Base-by-base conservation (phyloP, 2,888 invertebrate species). In the Stenodema calcarata region DNA sequence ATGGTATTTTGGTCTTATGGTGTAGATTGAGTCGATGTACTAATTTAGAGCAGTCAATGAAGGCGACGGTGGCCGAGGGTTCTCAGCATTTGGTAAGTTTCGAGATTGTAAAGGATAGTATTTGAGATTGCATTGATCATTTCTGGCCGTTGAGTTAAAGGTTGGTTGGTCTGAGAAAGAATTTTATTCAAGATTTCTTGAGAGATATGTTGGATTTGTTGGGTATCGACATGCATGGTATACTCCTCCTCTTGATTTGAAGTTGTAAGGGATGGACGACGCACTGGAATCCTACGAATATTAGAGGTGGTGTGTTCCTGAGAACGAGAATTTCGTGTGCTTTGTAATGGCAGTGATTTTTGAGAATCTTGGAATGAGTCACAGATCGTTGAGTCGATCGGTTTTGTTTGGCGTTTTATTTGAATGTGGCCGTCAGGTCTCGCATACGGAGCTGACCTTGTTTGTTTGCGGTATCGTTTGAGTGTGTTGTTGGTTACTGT, bases 141-240 rank as follows among this genome's bases (percentile, higher is more conserved):
- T 16, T 70, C 70, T 70, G 27, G 70, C 7, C 16, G 70, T 70
- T 70, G 70, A 70, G 70, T 70, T 70, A 23, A 23, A 70, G 70
- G 70, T 23, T 70, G 70, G 27, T 70, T 70, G 11, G 70, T 70
- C 27, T 70, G 70, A 23, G 70, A 70, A 23, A 70, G 70, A 70
- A 70, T 70, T 70, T 70, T 12, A 16, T 70, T 70, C 70, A 70
- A 70, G 70, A 70, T 70, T 70, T 70, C 70, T 70, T 70, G 70
- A 70, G 18, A 12, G 70, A 70, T 70, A 70, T 70, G 27, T 70
- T 70, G 70, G 70, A 70, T 70, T 70, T 70, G 70, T 23, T 70
- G 70, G 16, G 27, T 23, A 27, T 70, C 70, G 16, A 70, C 70
- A 23, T 70, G 23, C 70, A 70, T 27, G 70, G 3, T 30, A 70